Evolutionary conservation across 2,797 vertebrate genomes (phyloP).

Genomic region (Etheostoma nigrum): DNA sequence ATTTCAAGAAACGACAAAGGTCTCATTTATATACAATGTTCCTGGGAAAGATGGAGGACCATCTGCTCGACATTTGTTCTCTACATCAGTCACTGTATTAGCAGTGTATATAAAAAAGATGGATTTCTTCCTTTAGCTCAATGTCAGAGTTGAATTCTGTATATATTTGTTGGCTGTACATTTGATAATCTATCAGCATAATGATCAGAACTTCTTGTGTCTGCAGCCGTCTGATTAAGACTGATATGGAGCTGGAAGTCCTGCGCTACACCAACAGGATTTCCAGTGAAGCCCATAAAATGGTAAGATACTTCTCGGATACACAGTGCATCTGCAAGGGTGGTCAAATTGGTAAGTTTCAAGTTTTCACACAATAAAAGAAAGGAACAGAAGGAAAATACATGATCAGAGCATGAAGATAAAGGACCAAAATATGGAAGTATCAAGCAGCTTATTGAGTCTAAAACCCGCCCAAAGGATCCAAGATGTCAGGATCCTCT

Average conservation of each 20-base stretch:
- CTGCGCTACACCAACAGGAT: slow-evolving; percentile 95
- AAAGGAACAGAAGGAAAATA: not conserved
- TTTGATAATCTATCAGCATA: not conserved
- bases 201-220: slow-evolving; percentile 29
- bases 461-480: slow-evolving; percentile 10
- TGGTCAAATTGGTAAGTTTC: not conserved
- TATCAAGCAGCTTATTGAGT: slow-evolving; percentile 22
- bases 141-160: not conserved
- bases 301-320: slow-evolving; percentile 84
- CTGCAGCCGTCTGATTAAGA: slow-evolving; percentile 92
- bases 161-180: not conserved
- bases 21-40: not conserved
- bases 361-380: not conserved
- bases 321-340: not conserved
- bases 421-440: slow-evolving; percentile 8
- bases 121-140: not conserved
- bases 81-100: not conserved
- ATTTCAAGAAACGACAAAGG: not conserved
- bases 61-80: not conserved
- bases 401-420: slow-evolving; percentile 6
- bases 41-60: not conserved
- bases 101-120: not conserved
- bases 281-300: slow-evolving; percentile 96
- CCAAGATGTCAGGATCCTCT: slow-evolving; percentile 26
- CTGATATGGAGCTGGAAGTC: slow-evolving; percentile 97